These are phyloP conservation scores for Pseudomyrmex cubaensis DNA, from an alignment of 1,140 invertebrate species.

Conservation along the genomic window DNA sequence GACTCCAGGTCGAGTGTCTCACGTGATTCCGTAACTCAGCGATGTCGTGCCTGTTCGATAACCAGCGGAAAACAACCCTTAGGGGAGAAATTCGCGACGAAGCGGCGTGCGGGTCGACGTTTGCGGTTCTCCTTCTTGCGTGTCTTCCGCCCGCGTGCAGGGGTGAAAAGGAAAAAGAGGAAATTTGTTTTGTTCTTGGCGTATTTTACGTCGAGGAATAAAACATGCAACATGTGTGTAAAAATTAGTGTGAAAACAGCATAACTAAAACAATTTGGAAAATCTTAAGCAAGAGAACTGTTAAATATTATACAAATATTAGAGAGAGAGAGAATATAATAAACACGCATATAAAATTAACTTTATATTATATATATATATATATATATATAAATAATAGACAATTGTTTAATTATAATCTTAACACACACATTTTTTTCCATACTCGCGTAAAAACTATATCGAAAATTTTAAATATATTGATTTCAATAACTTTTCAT, in stretches of 20 bases:
- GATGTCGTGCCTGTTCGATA: conserved; percentile 55
- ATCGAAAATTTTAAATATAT: too few species aligned
- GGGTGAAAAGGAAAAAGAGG: background rate
- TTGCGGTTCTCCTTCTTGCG: conserved; percentile 39
- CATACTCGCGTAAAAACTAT: too few species aligned
- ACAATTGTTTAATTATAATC: too few species aligned
- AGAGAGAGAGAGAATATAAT: too few species aligned
- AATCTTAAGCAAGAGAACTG: too few species aligned
- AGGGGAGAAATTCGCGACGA: conserved; percentile 47
- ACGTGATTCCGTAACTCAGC: conserved; percentile 54
- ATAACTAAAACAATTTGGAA: too few species aligned
- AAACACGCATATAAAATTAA: too few species aligned
- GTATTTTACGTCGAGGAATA: background rate
- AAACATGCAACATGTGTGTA: background rate
- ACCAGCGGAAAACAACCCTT: conserved; percentile 53
- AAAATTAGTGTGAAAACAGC: background rate
- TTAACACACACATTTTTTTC: too few species aligned
- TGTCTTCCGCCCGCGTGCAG: background rate
- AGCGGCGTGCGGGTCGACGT: conserved; percentile 30
- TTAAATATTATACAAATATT: too few species aligned
- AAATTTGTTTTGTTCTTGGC: conserved; percentile 43
- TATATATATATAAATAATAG: too few species aligned
- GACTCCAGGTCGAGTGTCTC: conserved; percentile 51
- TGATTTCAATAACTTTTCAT: too few species aligned
- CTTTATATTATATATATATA: too few species aligned